A percentile compares a stretch with the other conserved stretches of the same genome.
phyloP scores from a whole-genome alignment of 2,888 invertebrate species.

The Adelognathus sp. region DNA sequence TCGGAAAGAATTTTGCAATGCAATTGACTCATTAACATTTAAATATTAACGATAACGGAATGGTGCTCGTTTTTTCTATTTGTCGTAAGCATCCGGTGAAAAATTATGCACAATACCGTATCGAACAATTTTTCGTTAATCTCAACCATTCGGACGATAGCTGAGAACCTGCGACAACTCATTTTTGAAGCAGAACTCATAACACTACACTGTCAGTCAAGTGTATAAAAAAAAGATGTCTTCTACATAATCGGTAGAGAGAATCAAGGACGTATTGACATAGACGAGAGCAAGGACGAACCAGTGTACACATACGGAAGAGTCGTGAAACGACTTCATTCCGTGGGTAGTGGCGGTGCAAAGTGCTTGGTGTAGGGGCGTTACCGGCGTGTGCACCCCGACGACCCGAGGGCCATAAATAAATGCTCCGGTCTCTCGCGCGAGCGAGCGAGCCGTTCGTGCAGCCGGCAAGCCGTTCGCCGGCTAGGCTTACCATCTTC shows the following conservation, averaged over 20 bases:
- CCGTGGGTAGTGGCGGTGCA: conserved; percentile 71
- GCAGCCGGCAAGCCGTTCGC: conserved; percentile 73
- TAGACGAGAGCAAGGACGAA: conserved; percentile 64
- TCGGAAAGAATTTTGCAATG: no score
- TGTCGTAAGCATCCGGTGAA: no score
- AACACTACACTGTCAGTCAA: no score
- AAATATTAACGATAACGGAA: no score
- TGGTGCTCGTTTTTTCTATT: no score
- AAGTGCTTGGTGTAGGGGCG: conserved; percentile 75
- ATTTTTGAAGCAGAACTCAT: no score
- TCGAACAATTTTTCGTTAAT: no score
- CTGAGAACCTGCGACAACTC: no score
- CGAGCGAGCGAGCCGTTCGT: conserved; percentile 49
- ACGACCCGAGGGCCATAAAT: conserved; percentile 80
- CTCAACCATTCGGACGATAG: no score
- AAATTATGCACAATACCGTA: no score
- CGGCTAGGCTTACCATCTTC: conserved; percentile 55
- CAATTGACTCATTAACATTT: no score
- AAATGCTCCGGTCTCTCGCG: conserved; percentile 76
- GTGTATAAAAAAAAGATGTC: not conserved
- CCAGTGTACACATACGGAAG: conserved; percentile 43
- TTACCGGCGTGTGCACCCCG: conserved; percentile 74
- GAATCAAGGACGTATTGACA: not conserved
- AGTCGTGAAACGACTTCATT: conserved; percentile 72
- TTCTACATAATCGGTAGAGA: not conserved